phyloP scores from a whole-genome alignment of 1,140 invertebrate species.

The Brachionus rubens region DNA sequence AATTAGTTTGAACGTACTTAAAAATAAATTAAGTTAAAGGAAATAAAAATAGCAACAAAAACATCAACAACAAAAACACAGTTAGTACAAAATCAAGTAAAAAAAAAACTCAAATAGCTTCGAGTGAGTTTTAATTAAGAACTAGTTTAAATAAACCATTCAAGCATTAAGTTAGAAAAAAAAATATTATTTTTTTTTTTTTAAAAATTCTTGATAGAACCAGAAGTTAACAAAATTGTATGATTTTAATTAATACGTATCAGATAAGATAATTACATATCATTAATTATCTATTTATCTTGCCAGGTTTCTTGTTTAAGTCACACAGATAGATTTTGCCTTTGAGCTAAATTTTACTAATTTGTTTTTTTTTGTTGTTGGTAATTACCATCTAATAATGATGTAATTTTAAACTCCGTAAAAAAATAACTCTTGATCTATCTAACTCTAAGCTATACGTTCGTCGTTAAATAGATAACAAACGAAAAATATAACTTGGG shows the following conservation, averaged over 20 bases:
- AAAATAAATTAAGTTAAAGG: background rate
- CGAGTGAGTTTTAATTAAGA: no score
- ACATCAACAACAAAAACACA: background rate
- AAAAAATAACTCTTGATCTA: conserved; percentile 11
- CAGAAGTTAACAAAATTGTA: no score
- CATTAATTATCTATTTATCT: background rate
- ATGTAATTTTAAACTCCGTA: conserved; percentile 30
- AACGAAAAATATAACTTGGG: no score
- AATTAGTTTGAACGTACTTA: conserved; percentile 25
- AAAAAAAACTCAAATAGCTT: no score
- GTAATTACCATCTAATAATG: conserved; percentile 15
- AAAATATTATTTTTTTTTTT: no score
- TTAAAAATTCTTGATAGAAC: background rate
- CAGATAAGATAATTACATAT: conserved; percentile 39
- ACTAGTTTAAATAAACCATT: no score
- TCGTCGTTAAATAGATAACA: background rate
- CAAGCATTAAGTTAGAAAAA: conserved; percentile 1
- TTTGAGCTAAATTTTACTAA: no score
- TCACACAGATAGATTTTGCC: no score
- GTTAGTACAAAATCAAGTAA: no score
- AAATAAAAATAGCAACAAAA: no score
- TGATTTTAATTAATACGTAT: background rate
- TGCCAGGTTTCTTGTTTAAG: conserved; percentile 4
- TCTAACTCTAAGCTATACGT: conserved; percentile 3
- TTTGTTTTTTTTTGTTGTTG: no score